Base-by-base conservation (phyloP, 2,888 invertebrate species). In the Campoplex nolae region DNA sequence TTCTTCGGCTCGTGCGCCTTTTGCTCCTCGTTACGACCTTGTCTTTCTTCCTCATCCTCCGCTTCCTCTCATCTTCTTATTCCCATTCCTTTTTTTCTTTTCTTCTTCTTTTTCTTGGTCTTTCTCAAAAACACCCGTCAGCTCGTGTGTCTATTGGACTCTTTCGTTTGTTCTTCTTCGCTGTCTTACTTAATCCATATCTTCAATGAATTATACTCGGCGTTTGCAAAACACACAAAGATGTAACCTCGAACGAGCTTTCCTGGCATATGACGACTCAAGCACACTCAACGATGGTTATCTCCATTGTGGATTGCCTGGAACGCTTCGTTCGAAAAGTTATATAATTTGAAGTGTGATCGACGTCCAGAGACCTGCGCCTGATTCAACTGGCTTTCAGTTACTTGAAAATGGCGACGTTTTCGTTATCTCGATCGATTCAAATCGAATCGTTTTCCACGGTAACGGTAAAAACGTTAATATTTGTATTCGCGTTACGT, bases 1-100 rank as follows among this genome's bases (percentile, higher is more conserved):
- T 42, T 18, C 58, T 42, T 35, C 35, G 42, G 51, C 62, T 54
- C 58, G 28, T 71, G 56, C 28, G 58, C 68, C 78, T 67, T 78
- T 67, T 45, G 23, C 79, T 58, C 28, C 45, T 79, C 35, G 18
- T 78, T 78, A 38, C 38, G 23, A 28, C 38, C 54, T 65, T 76
- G 35, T 65, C 56, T 28, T 76, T n/a, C 16, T 32, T 48, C 76
- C 38, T 65, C 35, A 32, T 48, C 45, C 42, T 65, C n/a, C 4
- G 18, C 32, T 48, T n/a, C 32, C 32, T 28, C 23, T 76, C 16
- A 18, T 58, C 28, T 6, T 18, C 35, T 56, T 67, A 9, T 16
- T 54, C n/a, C 28, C 11, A 23, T 23, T 23, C 23, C 23, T 23
- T 23, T 23, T 23, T 23, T 23, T 23, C 23, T 23, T 16, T 67